A percentile compares a stretch with the other conserved stretches of the same genome.
Evolutionary conservation across 2,113 vertebrate species (phyloP).

Genomic region (Myxocyprinus asiaticus): DNA sequence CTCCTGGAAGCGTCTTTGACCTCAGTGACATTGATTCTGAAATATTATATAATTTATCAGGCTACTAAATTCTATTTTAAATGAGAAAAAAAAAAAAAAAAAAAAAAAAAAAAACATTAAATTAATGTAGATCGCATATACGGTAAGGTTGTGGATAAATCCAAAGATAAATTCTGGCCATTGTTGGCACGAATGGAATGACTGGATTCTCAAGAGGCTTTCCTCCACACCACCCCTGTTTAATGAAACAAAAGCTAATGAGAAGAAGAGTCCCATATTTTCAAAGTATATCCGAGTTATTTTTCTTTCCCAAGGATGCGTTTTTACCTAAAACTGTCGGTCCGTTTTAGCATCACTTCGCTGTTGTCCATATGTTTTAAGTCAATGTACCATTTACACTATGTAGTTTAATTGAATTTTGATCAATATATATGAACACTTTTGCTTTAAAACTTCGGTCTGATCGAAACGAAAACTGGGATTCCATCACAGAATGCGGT

Average conservation of each 20-base stretch:
- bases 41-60: not conserved
- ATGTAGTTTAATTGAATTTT: no score
- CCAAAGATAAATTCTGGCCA: not conserved
- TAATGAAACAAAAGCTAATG: slow-evolving; percentile 1
- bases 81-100: not conserved
- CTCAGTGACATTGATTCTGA: slow-evolving; percentile 13
- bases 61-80: not conserved
- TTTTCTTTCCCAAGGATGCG: not conserved
- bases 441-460: not conserved
- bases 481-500: slow-evolving; percentile 21
- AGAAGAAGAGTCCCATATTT: not conserved
- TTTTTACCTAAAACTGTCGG: not conserved
- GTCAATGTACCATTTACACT: not conserved
- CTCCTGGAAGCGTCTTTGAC: not conserved
- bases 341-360: not conserved
- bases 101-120: not conserved
- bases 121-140: not conserved
- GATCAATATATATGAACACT: not conserved
- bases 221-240: not conserved
- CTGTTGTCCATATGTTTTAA: not conserved
- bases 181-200: not conserved
- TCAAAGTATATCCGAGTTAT: not conserved
- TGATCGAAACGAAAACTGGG: slow-evolving; percentile 8
- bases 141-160: not conserved
- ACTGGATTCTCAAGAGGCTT: not conserved